phyloP scores from a whole-genome alignment of 2,797 vertebrate species.

The Lophius americanus region DNA sequence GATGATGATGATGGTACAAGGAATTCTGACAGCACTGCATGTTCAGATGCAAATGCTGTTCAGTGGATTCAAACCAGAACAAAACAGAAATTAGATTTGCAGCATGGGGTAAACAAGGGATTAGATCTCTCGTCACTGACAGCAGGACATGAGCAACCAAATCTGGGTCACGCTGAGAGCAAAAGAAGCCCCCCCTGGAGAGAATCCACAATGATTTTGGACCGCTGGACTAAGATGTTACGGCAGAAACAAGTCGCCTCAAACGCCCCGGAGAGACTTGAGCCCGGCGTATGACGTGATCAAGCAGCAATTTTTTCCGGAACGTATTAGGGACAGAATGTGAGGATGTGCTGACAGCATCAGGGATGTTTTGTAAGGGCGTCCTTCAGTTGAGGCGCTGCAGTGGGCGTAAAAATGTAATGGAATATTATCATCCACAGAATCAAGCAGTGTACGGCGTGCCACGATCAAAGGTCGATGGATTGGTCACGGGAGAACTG shows the following conservation, averaged over 20 bases:
- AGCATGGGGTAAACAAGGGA: conserved; percentile 40
- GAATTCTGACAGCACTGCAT: conserved; percentile 32
- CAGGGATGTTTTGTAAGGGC: conserved; percentile 22
- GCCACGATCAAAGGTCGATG: background rate
- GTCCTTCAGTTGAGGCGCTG: conserved; percentile 23
- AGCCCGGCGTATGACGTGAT: conserved; percentile 40
- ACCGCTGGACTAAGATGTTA: conserved; percentile 49
- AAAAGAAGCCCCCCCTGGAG: conserved; percentile 41
- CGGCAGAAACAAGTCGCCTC: conserved; percentile 36
- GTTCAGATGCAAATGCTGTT: conserved; percentile 56
- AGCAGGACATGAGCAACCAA: conserved; percentile 44
- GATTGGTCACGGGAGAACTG: conserved; percentile 18
- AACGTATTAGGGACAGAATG: conserved; percentile 47
- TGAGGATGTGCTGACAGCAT: conserved; percentile 25
- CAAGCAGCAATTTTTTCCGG: conserved; percentile 47
- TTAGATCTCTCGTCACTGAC: conserved; percentile 50
- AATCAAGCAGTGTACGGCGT: conserved; percentile 41
- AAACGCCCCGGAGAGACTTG: conserved; percentile 37
- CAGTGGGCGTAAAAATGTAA: conserved; percentile 51
- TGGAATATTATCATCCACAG: conserved; percentile 46
- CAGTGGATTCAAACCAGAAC: conserved; percentile 61
- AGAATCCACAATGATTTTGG: conserved; percentile 44
- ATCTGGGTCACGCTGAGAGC: conserved; percentile 57
- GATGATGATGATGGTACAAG: conserved; percentile 27
- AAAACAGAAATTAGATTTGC: conserved; percentile 57